These are phyloP conservation scores for Podilymbus podiceps DNA, from an alignment of 2,113 vertebrate genomes.

Conservation along the genomic window DNA sequence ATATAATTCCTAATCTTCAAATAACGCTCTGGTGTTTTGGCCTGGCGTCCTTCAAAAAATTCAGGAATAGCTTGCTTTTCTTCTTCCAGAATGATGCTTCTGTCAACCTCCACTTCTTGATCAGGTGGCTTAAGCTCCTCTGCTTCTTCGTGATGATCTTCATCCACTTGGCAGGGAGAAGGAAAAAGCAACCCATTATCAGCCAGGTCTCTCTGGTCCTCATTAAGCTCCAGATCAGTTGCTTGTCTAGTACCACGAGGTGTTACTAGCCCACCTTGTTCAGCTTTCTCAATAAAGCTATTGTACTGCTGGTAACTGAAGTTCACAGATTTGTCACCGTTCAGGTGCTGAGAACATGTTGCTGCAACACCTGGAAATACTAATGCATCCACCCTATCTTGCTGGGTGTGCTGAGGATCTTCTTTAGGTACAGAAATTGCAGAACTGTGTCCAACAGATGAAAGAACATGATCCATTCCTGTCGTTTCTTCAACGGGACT, in stretches of 20 bases:
- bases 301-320: slow-evolving; percentile 14
- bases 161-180: slow-evolving; percentile 60
- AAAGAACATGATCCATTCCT: background rate
- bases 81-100: slow-evolving; percentile 84
- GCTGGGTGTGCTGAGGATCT: background rate
- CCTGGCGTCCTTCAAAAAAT: slow-evolving; percentile 94
- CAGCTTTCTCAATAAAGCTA: background rate
- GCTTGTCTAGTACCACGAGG: background rate
- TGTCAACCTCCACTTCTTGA: slow-evolving; percentile 87
- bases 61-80: slow-evolving; percentile 97
- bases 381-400: background rate
- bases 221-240: background rate
- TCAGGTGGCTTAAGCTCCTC: slow-evolving; percentile 90
- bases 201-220: slow-evolving; percentile 31
- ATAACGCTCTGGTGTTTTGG: slow-evolving; percentile 96
- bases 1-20: slow-evolving; percentile 98
- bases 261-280: background rate
- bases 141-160: slow-evolving; percentile 76
- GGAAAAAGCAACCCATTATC: slow-evolving; percentile 41
- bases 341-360: slow-evolving; percentile 21
- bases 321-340: background rate
- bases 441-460: background rate
- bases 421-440: background rate
- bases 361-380: slow-evolving; percentile 28
- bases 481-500: background rate